Base-by-base conservation (phyloP, 2,113 vertebrate genomes). In the Cynoglossus semilaevis region DNA sequence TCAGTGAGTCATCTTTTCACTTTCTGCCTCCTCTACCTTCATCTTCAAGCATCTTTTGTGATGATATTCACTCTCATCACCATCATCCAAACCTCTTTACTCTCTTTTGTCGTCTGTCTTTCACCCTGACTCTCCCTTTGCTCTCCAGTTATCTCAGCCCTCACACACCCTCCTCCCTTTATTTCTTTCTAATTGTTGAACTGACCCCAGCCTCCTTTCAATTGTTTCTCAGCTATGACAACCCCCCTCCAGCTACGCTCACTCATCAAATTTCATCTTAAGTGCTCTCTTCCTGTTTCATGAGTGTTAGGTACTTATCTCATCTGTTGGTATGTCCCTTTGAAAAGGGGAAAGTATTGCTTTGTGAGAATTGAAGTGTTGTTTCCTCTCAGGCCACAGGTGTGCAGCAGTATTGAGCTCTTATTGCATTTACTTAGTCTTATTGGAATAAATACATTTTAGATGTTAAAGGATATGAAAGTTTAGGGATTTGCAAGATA, bases 281-380 rank as follows among this genome's bases (percentile, higher is more conserved):
- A 86, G 87, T 71, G 74, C 65, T 72, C 71, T 76, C 53, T 77
- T 84, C 72, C 74, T 82, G 74, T 73, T 83, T 65, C 41, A 29
- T 52, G 41, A 66, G 67, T 57, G 46, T 60, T 45, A 46, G 68
- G 63, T 45, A 54, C 56, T 65, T 78, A 52, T 65, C 69, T 10
- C 15, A 50, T 67, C 35, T 70, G 58, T 67, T 35, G 67, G 63
- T 60, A 60, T 58, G 58, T 68, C 63, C 37, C 72, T 74, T 68
- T 13, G 41, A 63, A 29, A 12, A 15, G 42, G 29, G 59, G 54
- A 44, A n/a, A 45, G n/a, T 29, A 29, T 46, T 51, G 48, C 51
- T 68, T 67, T 78, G 50, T 76, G 53, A 48, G 68, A 63, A 63
- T 11, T 72, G 45, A 48, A 54, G 68, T 75, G 77, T 76, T 16